Base-by-base conservation (phyloP, 2,888 invertebrate genomes). In the Calliphora vomitoria region DNA sequence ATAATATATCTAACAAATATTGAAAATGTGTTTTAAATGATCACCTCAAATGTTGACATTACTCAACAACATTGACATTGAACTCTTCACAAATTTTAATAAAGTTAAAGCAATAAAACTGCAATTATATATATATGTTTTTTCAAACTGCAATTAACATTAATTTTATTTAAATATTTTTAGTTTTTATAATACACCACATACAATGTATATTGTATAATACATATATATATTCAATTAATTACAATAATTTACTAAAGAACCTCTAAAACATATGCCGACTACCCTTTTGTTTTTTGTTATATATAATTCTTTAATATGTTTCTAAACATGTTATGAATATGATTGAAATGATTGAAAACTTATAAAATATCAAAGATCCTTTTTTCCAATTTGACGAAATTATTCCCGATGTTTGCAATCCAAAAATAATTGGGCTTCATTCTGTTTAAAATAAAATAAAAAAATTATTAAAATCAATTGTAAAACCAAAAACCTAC, bases 191-290 rank as follows among this genome's bases (percentile, higher is more conserved):
- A 25, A 68, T 15, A 50, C 4, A 47, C 10, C 44, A 76, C 35
- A 55, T 71, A 31, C 53, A 72, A 75, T 35, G 44, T 44, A 8
- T 55, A 18, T 18, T 47, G 35, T 35, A 35, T 35, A 35, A 35
- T 15, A 41, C 13, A 44, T 44, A 44, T 69, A 13, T 5, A 41
- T 76, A 53, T 71, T 76, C 72, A 66, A 64, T 80, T 55, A 41
- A 44, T 55, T 58, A 41, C 38, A 55, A 79, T 62, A 62, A 76
- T 71, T 69, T 76, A 47, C 50, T 44, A 84, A 79, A 66, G 25
- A 87, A 87, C 85, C 90, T 90, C 89, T 91, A 89, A 90, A 91
- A 92, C 92, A 92, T 91, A 92, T 92, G 92, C 92, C 92, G 92
- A 92, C 92, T 92, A 92, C 91, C 87, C 91, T 91, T 82, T 83